Evolutionary conservation across 2,797 vertebrate genomes (phyloP).

Genomic region (Holocentrus rufus): DNA sequence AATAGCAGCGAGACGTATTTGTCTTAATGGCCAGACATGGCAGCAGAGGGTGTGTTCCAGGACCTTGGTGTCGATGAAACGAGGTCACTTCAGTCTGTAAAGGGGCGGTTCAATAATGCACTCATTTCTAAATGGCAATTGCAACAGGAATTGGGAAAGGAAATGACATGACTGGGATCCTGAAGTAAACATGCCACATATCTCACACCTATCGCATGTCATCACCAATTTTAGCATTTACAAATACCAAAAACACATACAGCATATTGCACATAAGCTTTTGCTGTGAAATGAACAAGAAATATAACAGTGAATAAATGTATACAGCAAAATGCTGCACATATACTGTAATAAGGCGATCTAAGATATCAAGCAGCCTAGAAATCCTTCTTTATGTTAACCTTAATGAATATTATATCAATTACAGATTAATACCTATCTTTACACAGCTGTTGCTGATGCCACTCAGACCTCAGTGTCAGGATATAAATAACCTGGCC

Average conservation of each 20-base stretch:
- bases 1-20: slow-evolving; percentile 23
- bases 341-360: background rate
- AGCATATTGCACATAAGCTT: background rate
- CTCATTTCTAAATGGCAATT: slow-evolving; percentile 54
- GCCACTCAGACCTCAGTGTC: slow-evolving; percentile 52
- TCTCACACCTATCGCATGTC: background rate
- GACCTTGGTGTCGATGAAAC: slow-evolving; percentile 62
- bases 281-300: background rate
- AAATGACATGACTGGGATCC: slow-evolving; percentile 41
- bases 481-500: slow-evolving; percentile 72
- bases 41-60: slow-evolving; percentile 40
- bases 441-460: slow-evolving; percentile 68
- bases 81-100: slow-evolving; percentile 46
- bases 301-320: background rate
- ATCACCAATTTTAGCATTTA: slow-evolving; percentile 1
- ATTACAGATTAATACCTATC: slow-evolving; percentile 66
- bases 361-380: slow-evolving; percentile 6
- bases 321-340: background rate
- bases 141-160: slow-evolving; percentile 13
- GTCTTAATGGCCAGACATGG: slow-evolving; percentile 49
- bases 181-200: slow-evolving; percentile 30
- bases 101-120: slow-evolving; percentile 46
- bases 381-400: slow-evolving; percentile 4
- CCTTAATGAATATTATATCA: slow-evolving; percentile 42
- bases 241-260: background rate